Base-by-base conservation (phyloP, 2,888 invertebrate genomes). In the Cactoblastis cactorum region DNA sequence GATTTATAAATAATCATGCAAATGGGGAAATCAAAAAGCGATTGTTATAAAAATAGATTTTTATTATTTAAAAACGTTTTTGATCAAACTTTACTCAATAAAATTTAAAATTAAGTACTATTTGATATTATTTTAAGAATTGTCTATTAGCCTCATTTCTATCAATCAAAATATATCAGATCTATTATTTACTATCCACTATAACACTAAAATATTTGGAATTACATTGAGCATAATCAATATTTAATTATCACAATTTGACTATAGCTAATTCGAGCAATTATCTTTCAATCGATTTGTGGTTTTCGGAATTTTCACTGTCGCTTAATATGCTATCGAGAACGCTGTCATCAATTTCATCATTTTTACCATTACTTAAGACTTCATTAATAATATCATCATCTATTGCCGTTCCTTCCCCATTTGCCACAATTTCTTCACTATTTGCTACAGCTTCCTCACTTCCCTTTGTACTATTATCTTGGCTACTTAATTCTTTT, bases 271-370 rank as follows among this genome's bases (percentile, higher is more conserved):
- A 37, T 17, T 9, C 17, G n/a, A 22, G 12, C 15, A 3, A 15
- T 49, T 57, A 57, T 51, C 38, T 53, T 24, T 56, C 48, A 8
- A 34, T 34, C 3, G 49, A 14, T 32, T 37, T 28, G 19, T 51
- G 50, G 38, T 55, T 54, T 35, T 55, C 56, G 12, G 9, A 28
- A 28, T 17, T 43, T 34, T 54, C 54, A 38, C 50, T 63, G 45
- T 71, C 71, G 61, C 69, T 73, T 51, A 76, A 54, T 51, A 76
- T 73, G 61, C 67, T 69, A 48, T 74, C 66, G 15, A 66, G 28
- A 57, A 71, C 56, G 56, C 66, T 59, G 49, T 75, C 75, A 8
- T 76, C 76, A 15, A 61, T 70, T 49, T 55, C 65, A 41, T 66
- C 46, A 18, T 53, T 53, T 56, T 51, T 60, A 45, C 62, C 58